Evolutionary conservation across 2,113 vertebrate genomes (phyloP), one percentile per base, ranked within the genome.

Genomic region (Dascyllus trimaculatus): DNA sequence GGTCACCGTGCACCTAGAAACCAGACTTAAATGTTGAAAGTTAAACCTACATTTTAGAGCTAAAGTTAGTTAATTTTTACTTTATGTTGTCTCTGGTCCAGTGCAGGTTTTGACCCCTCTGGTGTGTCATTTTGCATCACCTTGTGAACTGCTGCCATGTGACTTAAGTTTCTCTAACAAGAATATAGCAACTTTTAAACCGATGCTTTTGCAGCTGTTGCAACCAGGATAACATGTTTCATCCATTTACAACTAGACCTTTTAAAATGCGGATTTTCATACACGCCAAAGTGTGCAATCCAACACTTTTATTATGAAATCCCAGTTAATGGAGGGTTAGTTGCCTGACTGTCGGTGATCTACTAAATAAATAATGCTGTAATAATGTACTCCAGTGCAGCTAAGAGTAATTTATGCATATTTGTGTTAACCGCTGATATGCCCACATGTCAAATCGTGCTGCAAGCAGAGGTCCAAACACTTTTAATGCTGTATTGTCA

Each of bases 381-480:
- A 40, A 75, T 67, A 62, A 80, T 61, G 1, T 22, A 43, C 40
- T 77, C 26, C 35, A 63, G 35, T 18, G n/a, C 51, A 32, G 19
- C 17, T 45, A 22, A 46, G 35, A 49, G 58, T 73, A 40, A 49
- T 56, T 40, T 38, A 53, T 77, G 68, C 32, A 66, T 35, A 58
- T 61, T 45, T 46, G 45, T n/a, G 51, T 62, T 46, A 80, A 67
- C 54, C 40, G 29, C n/a, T 72, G 29, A 69, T 61, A 25, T 75
- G 35, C 10, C 62, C 35, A 49, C 58, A 56, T 11, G 24, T 78
- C 61, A 26, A 6, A n/a, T 67, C 56, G 35, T 24, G 69, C 11
- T 67, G 59, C 51, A 35, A 73, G 53, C 54, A 80, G 32, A 35
- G 7, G 76, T 81, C 59, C 57, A 80, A 86, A 67, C 66, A 63